Base-by-base conservation (phyloP, 2,113 vertebrate species). In the Chroicocephalus ridibundus region DNA sequence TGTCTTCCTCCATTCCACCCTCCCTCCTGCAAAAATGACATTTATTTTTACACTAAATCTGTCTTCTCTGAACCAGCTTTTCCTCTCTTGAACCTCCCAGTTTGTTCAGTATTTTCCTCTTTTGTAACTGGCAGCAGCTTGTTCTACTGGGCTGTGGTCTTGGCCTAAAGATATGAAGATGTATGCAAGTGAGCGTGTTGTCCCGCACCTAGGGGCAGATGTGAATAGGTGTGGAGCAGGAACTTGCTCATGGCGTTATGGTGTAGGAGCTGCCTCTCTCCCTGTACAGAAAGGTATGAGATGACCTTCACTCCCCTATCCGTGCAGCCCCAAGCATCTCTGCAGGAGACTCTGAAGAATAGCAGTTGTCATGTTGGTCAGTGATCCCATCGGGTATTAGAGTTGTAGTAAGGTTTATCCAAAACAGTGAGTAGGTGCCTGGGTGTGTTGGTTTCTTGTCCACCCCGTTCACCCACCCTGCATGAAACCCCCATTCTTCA, bases 21-120 rank as follows among this genome's bases (percentile, higher is more conserved):
- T 90, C 54, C 96, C 97, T 97, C 96, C 96, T 98, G 97, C 98
- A 98, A 98, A 98, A 98, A 98, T 98, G 98, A 98, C 98, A 97
- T 98, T 99, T 98, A 98, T 99, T 99, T 99, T 99, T 99, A 98
- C 98, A 98, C 98, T 98, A 98, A 98, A 97, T 97, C 95, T 98
- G 95, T 98, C 97, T 98, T 94, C 97, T 98, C 97, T 98, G 95
- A 98, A 98, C 97, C 97, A 97, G 98, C 97, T 98, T 97, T 97
- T 97, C 92, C 97, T 98, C 95, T 98, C 95, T 95, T 88, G 97
- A 98, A 97, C 96, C 94, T 97, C 96, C 94, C 96, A 94, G 93
- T 97, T 96, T 96, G 85, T 98, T 95, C 96, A 96, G 93, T 97
- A 97, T 98, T 97, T 93, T 96, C 77, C 92, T 97, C 86, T 96